Evolutionary conservation across 2,888 invertebrate genomes (phyloP).

Genomic region (Melanophora roralis): DNA sequence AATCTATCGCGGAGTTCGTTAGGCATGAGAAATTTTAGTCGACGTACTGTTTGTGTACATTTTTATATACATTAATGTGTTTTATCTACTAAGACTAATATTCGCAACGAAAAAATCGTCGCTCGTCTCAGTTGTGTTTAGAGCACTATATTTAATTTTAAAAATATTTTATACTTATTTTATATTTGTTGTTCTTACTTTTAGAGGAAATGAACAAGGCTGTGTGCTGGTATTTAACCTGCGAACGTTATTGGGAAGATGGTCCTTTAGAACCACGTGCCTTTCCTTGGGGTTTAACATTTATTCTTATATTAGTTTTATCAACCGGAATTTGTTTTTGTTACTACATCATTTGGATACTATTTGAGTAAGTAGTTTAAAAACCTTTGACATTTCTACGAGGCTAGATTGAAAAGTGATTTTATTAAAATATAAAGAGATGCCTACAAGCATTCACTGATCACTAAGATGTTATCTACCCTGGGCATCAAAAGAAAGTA

Average conservation of each 20-base stretch:
- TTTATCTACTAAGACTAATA: too few relatives aligned
- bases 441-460: too few relatives aligned
- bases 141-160: background rate
- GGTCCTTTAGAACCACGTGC: conserved; percentile 84
- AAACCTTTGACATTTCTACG: conserved; percentile 33
- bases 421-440: background rate
- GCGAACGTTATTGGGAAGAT: conserved; percentile 95
- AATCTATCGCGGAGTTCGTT: too few relatives aligned
- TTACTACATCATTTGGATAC: conserved; percentile 94
- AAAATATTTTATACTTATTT: background rate
- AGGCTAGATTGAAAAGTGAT: conserved; percentile 18
- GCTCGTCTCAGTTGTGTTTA: too few relatives aligned
- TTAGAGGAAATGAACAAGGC: conserved; percentile 91
- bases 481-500: too few relatives aligned
- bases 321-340: conserved; percentile 91
- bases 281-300: conserved; percentile 88
- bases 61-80: background rate
- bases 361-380: conserved; percentile 88
- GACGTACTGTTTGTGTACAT: too few relatives aligned
- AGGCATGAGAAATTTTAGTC: too few relatives aligned
- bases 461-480: too few relatives aligned
- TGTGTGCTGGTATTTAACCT: conserved; percentile 94
- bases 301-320: conserved; percentile 88
- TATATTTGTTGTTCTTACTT: conserved; percentile 21
- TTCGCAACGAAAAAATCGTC: too few relatives aligned